Evolutionary conservation across 2,888 invertebrate species (phyloP).

Genomic region (Argyra leucocephala): DNA sequence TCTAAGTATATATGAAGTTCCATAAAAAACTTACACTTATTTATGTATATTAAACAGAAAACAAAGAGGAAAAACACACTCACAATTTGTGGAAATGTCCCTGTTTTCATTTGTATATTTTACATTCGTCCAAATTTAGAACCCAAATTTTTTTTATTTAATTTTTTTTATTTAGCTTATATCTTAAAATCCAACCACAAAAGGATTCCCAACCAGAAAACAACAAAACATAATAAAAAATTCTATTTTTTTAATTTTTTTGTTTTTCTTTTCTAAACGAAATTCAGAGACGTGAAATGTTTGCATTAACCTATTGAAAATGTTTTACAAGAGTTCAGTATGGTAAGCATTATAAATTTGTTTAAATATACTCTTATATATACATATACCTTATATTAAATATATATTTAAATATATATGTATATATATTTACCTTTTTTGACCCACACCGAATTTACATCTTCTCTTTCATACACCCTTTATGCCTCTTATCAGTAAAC

Average conservation of each 20-base stretch:
- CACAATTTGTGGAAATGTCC: not conserved
- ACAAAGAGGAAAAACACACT: not conserved
- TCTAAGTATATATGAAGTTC: too few relatives aligned
- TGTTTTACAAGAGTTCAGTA: constrained; percentile 3
- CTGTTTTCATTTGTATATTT: not conserved
- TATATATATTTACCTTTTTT: too few relatives aligned
- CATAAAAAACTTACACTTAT: not conserved
- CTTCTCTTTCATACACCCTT: too few relatives aligned
- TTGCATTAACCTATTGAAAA: not conserved
- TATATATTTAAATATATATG: too few relatives aligned
- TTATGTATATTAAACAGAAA: not conserved
- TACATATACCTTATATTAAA: too few relatives aligned
- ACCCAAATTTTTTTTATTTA: not conserved
- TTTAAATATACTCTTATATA: not conserved
- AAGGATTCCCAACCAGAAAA: not conserved
- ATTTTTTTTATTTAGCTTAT: not conserved
- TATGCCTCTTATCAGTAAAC: too few relatives aligned
- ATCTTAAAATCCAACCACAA: constrained; percentile 1
- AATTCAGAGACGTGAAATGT: not conserved
- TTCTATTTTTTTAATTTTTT: not conserved
- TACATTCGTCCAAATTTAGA: not conserved
- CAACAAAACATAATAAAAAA: not conserved
- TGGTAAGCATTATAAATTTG: not conserved
- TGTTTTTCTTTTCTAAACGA: not conserved
- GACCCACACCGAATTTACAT: too few relatives aligned